Evolutionary conservation across 2,113 vertebrate species (phyloP), one percentile per base, ranked within the genome.

Genomic region (Marmota flaviventris): DNA sequence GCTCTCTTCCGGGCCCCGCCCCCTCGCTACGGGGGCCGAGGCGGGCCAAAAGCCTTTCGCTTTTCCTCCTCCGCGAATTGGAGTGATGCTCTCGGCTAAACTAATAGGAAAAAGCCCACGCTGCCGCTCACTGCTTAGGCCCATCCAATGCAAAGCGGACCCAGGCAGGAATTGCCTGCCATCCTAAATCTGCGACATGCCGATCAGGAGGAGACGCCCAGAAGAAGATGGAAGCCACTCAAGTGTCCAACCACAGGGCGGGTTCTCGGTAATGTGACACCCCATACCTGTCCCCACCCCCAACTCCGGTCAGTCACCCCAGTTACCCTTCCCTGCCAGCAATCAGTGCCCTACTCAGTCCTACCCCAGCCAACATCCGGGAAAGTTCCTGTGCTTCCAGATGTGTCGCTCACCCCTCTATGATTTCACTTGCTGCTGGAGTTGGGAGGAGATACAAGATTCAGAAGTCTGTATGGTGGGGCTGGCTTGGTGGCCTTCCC

Each of bases 1-100:
- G 89, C 18, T 63, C 2, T 1, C 98, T 98, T 98, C 98, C 53
- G 16, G 89, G 77, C 93, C 45, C 86, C 97, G 81, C 95, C 97
- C 89, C 73, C 85, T 87, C 6, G 18, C 93, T 70, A 97, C 98
- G 96, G 97, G 0, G 20, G 79, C 96, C 78, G n/a, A 51, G 22
- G 2, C 0, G 29, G 48, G 16, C 70, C 97, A 96, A 82, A 94
- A 0, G 0, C 4, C 37, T 63, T 58, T 87, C 24, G 61, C 53
- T 32, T 42, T 39, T 75, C 37, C 18, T 24, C 0, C 63, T 81
- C 27, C n/a, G 17, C 51, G 42, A 61, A n/a, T 4, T 0, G 1
- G 2, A 25, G 4, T 0, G 2, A 29, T 0, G 0, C 0, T 42
- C 0, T 12, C 5, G 45, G 0, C 7, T 45, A 12, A 37, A 1